A percentile compares a stretch with the other conserved stretches of the same genome.
These are phyloP conservation scores for Sminthurinus aureus DNA, from an alignment of 2,888 invertebrate genomes.

Conservation along the genomic window DNA sequence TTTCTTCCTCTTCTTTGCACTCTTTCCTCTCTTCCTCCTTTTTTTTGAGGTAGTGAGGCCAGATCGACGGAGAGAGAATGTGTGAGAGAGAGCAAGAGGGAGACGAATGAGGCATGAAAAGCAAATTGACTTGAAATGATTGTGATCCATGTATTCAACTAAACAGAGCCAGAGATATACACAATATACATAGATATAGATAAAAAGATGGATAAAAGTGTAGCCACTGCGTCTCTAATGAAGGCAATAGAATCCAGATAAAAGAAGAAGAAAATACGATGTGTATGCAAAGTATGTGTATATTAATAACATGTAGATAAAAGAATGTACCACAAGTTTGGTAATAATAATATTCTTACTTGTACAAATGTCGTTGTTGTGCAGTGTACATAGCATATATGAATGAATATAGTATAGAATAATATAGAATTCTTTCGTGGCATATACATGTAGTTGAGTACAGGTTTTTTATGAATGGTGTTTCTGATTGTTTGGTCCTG, in stretches of 20 bases:
- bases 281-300: not conserved
- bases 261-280: not conserved
- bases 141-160: conserved; percentile 5
- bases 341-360: not conserved
- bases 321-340: not conserved
- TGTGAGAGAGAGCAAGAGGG: not conserved
- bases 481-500: not conserved
- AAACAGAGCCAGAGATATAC: not conserved
- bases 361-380: not conserved
- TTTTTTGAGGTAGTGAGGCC: not conserved
- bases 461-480: too few species aligned
- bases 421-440: not conserved
- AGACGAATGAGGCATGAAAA: conserved; percentile 20
- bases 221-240: not conserved
- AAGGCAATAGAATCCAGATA: not conserved
- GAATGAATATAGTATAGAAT: not conserved
- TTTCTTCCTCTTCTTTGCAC: not conserved
- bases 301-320: conserved; percentile 1
- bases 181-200: not conserved
- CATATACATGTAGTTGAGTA: not conserved
- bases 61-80: not conserved
- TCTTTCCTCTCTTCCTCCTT: not conserved
- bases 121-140: conserved; percentile 35
- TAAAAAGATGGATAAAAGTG: not conserved
- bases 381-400: not conserved